Evolutionary conservation across 2,797 vertebrate species (phyloP).

Genomic region (Rhadinocentrus ornatus): DNA sequence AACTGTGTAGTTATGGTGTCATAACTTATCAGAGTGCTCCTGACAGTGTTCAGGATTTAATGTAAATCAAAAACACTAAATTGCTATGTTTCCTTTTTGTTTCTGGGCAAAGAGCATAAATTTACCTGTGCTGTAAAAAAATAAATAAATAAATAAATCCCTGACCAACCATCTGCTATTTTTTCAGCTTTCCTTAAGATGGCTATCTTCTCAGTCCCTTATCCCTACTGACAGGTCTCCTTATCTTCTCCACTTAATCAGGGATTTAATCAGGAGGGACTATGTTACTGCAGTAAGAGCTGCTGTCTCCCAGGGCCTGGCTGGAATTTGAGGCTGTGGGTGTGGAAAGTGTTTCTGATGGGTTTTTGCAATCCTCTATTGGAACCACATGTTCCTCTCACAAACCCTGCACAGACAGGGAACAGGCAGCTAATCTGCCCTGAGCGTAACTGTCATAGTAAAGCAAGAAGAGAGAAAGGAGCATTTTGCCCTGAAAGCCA

Average conservation of each 20-base stretch:
- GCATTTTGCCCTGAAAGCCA: constrained; percentile 63
- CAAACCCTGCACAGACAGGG: constrained; percentile 68
- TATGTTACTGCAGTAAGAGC: constrained; percentile 73
- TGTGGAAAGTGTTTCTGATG: constrained; percentile 85
- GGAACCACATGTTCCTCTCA: constrained; percentile 83
- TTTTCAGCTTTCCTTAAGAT: constrained; percentile 66
- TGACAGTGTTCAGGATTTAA: constrained; percentile 22
- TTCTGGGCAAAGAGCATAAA: constrained; percentile 31
- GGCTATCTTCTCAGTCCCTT: constrained; percentile 65
- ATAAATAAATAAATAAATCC: constrained; percentile 40
- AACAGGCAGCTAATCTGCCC: constrained; percentile 73
- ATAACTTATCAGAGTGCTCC: constrained; percentile 12
- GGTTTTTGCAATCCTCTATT: constrained; percentile 80
- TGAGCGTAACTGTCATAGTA: constrained; percentile 64
- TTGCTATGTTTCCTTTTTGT: constrained; percentile 25
- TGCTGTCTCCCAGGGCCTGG: constrained; percentile 78
- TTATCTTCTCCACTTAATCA: constrained; percentile 84
- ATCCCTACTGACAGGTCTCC: constrained; percentile 72
- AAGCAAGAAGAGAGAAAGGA: constrained; percentile 59
- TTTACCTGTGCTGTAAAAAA: constrained; percentile 45
- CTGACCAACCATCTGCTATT: constrained; percentile 58
- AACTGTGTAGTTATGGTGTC: constrained; percentile 4
- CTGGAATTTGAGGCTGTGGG: constrained; percentile 84
- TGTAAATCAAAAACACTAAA: constrained; percentile 27
- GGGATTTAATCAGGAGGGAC: constrained; percentile 78